Conservation (phyloP, 1,140 invertebrate genomes). For the Tetranychus cinnabarinus region DNA sequence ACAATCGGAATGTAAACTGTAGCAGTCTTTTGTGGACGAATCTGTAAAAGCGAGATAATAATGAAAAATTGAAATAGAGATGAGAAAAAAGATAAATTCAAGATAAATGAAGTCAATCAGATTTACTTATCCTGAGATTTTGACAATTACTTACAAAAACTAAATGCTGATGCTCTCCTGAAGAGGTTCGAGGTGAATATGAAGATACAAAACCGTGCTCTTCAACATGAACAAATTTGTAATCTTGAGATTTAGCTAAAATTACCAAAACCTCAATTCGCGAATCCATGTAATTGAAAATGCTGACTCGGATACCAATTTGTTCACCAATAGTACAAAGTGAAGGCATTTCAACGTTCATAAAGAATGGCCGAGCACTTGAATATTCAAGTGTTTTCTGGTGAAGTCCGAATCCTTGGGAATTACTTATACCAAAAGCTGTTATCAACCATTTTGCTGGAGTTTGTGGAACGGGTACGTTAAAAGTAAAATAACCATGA, state of each 20-base stretch:
- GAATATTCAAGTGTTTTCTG: slow-evolving; percentile 48
- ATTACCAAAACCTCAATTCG: slow-evolving; percentile 45
- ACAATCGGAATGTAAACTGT: slow-evolving; percentile 71
- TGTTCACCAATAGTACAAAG: slow-evolving; percentile 69
- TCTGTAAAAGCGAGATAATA: slow-evolving; percentile 14
- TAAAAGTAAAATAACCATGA: slow-evolving; percentile 52
- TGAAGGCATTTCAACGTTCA: slow-evolving; percentile 75
- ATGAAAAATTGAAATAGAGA: neutral
- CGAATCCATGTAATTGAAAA: slow-evolving; percentile 75
- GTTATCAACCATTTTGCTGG: slow-evolving; percentile 80
- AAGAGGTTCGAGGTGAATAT: slow-evolving; percentile 51
- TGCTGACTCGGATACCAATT: slow-evolving; percentile 64
- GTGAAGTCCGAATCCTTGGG: slow-evolving; percentile 61
- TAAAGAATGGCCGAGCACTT: slow-evolving; percentile 70
- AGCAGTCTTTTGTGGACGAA: slow-evolving; percentile 21
- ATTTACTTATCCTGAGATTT: no score
- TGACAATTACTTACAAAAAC: slow-evolving; percentile 47
- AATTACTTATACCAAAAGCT: slow-evolving; percentile 65
- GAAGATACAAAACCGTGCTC: slow-evolving; percentile 52
- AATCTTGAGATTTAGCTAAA: slow-evolving; percentile 54
- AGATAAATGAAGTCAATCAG: no score
- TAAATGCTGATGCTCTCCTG: slow-evolving; percentile 79
- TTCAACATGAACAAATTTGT: slow-evolving; percentile 84
- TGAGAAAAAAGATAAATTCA: slow-evolving; percentile 18
- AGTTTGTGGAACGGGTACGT: slow-evolving; percentile 50